Conservation (phyloP, 2,888 invertebrate genomes). For the Oligia fasciuncula region DNA sequence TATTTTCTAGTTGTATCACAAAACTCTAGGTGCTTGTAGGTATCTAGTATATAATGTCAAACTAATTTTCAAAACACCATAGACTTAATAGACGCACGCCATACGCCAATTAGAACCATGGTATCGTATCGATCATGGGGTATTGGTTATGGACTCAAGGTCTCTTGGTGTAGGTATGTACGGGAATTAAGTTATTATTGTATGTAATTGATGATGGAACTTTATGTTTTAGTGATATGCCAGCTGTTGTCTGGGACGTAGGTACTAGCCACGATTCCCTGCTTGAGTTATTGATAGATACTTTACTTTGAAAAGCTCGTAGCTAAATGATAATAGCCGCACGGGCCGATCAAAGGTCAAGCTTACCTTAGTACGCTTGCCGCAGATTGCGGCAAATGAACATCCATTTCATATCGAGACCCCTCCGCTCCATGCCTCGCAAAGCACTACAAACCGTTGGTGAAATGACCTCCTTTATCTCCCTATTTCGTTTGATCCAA, state of each 20-base stretch:
- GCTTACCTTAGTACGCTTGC: too few species aligned
- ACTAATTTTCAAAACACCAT: constrained; percentile 2
- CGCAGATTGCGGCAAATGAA: too few species aligned
- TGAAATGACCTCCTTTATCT: too few species aligned
- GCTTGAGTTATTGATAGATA: background rate
- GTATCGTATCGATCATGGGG: constrained; percentile 31
- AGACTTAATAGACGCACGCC: constrained; percentile 1
- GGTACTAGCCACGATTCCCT: background rate
- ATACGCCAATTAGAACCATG: constrained; percentile 17
- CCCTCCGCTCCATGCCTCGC: too few species aligned
- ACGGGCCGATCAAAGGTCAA: too few species aligned
- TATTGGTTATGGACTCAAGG: constrained; percentile 36
- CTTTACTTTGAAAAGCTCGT: background rate
- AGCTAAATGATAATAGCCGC: too few species aligned
- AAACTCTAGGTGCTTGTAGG: background rate
- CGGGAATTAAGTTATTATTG: constrained; percentile 34
- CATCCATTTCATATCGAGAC: too few species aligned
- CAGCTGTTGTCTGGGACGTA: background rate
- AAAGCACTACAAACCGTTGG: too few species aligned
- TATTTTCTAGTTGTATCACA: background rate
- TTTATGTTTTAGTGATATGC: background rate
- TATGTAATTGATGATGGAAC: constrained; percentile 11
- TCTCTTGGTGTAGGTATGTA: constrained; percentile 1
- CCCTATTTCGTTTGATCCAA: too few species aligned
- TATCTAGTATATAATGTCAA: constrained; percentile 7